Percentiles rank a stretch among this genome's conserved stretches.
phyloP scores from a whole-genome alignment of 2,888 invertebrate species.

The Yponomeuta malinellus region DNA sequence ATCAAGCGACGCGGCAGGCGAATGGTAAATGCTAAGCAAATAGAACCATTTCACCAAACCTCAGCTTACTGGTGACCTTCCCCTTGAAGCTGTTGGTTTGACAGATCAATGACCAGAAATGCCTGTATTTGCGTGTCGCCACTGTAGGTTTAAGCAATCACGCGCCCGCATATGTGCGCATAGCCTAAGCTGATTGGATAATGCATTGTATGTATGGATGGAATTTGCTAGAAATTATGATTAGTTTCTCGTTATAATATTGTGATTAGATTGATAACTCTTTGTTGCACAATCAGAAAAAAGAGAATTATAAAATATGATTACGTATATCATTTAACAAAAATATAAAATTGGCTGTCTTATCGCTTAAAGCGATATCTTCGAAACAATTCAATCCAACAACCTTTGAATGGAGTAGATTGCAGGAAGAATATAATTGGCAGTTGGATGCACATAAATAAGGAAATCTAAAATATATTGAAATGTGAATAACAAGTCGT shows the following conservation, averaged over 20 bases:
- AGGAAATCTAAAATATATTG: too few species aligned
- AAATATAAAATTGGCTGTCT: too few species aligned
- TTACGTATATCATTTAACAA: too few species aligned
- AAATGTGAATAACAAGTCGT: too few species aligned
- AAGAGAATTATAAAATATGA: too few species aligned
- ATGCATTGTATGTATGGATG: neutral
- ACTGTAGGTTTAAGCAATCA: conserved; percentile 4
- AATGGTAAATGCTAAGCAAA: conserved; percentile 7
- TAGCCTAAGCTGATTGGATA: conserved; percentile 5
- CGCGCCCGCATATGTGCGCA: neutral
- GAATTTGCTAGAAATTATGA: neutral
- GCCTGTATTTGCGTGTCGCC: neutral
- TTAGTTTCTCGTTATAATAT: neutral
- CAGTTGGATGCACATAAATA: too few species aligned
- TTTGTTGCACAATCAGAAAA: neutral
- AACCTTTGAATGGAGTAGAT: too few species aligned
- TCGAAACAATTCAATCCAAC: too few species aligned
- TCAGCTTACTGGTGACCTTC: neutral
- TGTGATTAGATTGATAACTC: neutral
- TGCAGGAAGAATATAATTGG: too few species aligned
- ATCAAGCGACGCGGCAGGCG: conserved; percentile 12
- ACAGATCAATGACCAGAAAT: neutral
- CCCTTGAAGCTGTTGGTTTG: neutral
- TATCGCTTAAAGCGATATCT: too few species aligned
- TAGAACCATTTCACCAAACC: conserved; percentile 1